phyloP scores from a whole-genome alignment of 2,113 vertebrate species.

The Laticauda colubrina region DNA sequence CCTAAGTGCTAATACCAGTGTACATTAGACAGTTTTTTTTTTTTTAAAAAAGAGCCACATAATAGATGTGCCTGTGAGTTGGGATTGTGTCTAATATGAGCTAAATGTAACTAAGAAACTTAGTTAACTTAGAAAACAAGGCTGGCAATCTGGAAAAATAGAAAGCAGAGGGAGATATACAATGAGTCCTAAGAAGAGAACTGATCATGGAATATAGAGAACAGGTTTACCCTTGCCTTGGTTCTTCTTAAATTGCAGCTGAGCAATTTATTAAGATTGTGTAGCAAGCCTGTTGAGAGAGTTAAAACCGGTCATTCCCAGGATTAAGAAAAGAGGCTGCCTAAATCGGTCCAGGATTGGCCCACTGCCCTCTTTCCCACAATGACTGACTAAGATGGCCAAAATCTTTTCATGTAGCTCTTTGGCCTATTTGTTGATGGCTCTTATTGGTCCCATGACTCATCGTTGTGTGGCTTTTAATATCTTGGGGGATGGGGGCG shows the following conservation, averaged over 20 bases:
- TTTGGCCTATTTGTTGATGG: neutral
- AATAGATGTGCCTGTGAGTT: neutral
- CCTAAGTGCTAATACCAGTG: neutral
- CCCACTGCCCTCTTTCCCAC: neutral
- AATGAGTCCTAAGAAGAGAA: neutral
- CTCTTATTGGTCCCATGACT: neutral
- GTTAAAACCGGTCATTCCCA: neutral
- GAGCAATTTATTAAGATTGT: neutral
- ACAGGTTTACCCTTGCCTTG: neutral
- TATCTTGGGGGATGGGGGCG: neutral
- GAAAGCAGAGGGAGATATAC: fast-evolving
- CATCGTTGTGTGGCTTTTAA: neutral
- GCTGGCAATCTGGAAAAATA: neutral
- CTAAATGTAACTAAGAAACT: neutral
- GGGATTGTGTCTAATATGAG: neutral
- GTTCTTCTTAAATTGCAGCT: neutral
- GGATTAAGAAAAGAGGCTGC: neutral
- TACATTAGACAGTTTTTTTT: neutral
- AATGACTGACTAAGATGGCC: too few species aligned
- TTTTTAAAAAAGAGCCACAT: too few species aligned
- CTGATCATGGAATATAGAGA: too few species aligned
- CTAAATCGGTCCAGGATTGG: neutral
- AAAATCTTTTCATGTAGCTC: neutral
- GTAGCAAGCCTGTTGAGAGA: neutral
- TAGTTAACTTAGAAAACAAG: neutral